Base-by-base conservation (phyloP, 2,113 vertebrate species). In the Rallus limicola region DNA sequence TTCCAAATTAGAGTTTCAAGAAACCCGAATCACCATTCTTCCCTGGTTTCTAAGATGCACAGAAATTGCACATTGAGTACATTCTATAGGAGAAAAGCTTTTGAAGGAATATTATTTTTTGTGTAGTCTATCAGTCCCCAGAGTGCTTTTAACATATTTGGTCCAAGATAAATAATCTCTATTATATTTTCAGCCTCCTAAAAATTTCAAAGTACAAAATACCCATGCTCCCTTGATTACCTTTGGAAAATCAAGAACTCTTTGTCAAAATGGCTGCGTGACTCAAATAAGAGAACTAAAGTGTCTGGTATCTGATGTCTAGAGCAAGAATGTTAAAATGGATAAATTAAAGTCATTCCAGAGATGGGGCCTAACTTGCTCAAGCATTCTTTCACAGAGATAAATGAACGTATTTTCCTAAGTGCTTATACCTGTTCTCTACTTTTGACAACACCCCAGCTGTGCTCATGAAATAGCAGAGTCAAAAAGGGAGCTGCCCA, bases 341-440 rank as follows among this genome's bases (percentile, higher is more conserved):
- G 17, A 52, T 19, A 50, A 12, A 19, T 1, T 79, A 76, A 84
- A 56, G 10, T 40, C 26, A 29, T 76, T 34, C 46, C 21, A 42
- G 11, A 9, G 24, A 50, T 4, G 14, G 24, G 4, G 3, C 8
- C 16, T 71, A 78, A 20, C 26, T 87, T 40, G 14, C 71, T 12
- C 28, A 70, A 82, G 3, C 0, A 0, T 25, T 84, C 18, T 70
- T 81, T 42, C 36, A 55, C 2, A n/a, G 2, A 2, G 34, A 1
- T 31, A 40, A 72, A 26, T 1, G 2, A 93, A 13, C 1, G 2
- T 83, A 5, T 64, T 83, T 86, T 70, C 12, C 6, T 60, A 56
- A 34, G 8, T 24, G 12, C 8, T 69, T 81, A 28, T 52, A 59
- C 36, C 11, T 58, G 6, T 71, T 89, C 25, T 60, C 14, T 82